A percentile compares a stretch with the other conserved stretches of the same genome.
phyloP scores from a whole-genome alignment of 1,140 invertebrate genomes.

The Anagrus nilaparvatae region DNA sequence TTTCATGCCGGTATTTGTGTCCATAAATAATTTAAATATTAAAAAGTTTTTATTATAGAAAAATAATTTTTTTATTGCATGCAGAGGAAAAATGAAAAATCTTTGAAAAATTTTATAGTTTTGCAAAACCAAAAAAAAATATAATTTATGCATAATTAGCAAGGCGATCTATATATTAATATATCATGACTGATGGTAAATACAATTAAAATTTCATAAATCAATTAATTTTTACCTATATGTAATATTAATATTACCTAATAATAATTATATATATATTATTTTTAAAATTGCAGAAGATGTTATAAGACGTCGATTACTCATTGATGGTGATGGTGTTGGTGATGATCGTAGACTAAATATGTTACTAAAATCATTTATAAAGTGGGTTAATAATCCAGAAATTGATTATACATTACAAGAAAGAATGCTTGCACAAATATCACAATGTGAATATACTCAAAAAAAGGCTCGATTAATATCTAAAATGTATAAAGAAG shows the following conservation, averaged over 20 bases:
- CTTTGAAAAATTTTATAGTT: too few relatives aligned
- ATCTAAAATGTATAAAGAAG: slow-evolving; percentile 71
- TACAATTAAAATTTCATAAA: too few relatives aligned
- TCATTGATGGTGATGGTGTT: slow-evolving; percentile 92
- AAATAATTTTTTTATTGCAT: too few relatives aligned
- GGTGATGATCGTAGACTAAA: slow-evolving; percentile 86
- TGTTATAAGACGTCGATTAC: slow-evolving; percentile 74
- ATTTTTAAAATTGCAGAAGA: too few relatives aligned
- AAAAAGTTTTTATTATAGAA: too few relatives aligned
- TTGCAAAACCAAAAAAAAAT: too few relatives aligned
- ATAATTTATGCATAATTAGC: too few relatives aligned
- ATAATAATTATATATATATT: slow-evolving; percentile 22
- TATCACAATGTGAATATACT: slow-evolving; percentile 79
- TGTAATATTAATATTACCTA: neutral
- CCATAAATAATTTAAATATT: too few relatives aligned
- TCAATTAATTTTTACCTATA: neutral
- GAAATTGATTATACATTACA: slow-evolving; percentile 53
- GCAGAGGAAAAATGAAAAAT: too few relatives aligned
- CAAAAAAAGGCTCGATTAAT: slow-evolving; percentile 73
- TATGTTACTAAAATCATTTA: slow-evolving; percentile 73
- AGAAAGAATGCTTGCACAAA: slow-evolving; percentile 68
- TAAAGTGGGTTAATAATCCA: slow-evolving; percentile 71
- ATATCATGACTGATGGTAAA: too few relatives aligned
- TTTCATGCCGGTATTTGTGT: too few relatives aligned
- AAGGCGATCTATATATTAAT: too few relatives aligned